Evolutionary conservation across 2,797 vertebrate species (phyloP).

Genomic region (Siniperca scherzeri): DNA sequence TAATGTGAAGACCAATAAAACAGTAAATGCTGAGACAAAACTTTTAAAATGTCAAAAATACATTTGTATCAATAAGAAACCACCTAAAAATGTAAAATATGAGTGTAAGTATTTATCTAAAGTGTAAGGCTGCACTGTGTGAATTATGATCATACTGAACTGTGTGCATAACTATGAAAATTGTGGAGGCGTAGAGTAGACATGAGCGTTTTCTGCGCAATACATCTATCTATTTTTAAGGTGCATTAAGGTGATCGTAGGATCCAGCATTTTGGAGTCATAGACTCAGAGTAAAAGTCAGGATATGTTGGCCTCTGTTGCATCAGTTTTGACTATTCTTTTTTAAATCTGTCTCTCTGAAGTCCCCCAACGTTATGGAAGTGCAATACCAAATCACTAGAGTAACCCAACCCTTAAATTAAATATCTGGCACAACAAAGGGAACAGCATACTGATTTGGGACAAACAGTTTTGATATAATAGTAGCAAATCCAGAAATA

Average conservation of each 20-base stretch:
- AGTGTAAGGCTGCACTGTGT: background rate
- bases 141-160: background rate
- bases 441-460: background rate
- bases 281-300: background rate
- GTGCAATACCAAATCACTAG: background rate
- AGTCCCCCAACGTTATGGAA: background rate
- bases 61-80: background rate
- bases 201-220: too few species aligned
- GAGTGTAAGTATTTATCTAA: background rate
- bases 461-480: too few species aligned
- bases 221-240: too few species aligned
- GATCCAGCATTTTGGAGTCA: too few species aligned
- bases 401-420: background rate
- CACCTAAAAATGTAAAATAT: background rate
- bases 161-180: background rate
- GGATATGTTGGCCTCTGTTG: background rate
- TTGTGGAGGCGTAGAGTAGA: too few species aligned
- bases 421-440: background rate
- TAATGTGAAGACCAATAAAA: background rate
- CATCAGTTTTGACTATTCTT: background rate
- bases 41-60: background rate
- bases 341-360: background rate
- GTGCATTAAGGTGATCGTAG: too few species aligned
- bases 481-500: background rate
- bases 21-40: background rate